Percentiles rank a stretch among this genome's conserved stretches.
Conservation (phyloP, 2,797 vertebrate genomes). For the Scolopax bukidnonensis region DNA sequence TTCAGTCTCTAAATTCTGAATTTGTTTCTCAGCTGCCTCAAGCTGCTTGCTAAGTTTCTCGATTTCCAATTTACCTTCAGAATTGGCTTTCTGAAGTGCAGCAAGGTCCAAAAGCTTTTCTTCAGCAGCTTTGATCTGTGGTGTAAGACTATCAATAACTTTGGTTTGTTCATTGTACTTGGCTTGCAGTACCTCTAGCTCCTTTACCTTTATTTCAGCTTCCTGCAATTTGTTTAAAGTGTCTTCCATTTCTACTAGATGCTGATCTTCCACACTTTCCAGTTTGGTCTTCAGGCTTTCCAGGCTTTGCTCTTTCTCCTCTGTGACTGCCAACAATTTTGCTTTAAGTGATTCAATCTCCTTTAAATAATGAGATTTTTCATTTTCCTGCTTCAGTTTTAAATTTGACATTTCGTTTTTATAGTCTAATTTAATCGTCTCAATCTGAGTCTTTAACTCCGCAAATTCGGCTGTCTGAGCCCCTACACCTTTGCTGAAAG, state of each 20-base stretch:
- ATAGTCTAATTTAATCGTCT: slow-evolving; percentile 85
- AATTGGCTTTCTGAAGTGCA: slow-evolving; percentile 81
- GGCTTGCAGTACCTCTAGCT: slow-evolving; percentile 85
- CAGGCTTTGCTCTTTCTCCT: slow-evolving; percentile 88
- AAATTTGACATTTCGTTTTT: slow-evolving; percentile 80
- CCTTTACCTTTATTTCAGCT: slow-evolving; percentile 90
- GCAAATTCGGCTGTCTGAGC: slow-evolving; percentile 83
- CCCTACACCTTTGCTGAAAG: slow-evolving; percentile 86
- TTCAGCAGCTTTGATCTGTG: slow-evolving; percentile 84
- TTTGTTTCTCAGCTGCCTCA: slow-evolving; percentile 82
- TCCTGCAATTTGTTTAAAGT: slow-evolving; percentile 91
- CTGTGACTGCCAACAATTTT: slow-evolving; percentile 76
- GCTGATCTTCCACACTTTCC: slow-evolving; percentile 91
- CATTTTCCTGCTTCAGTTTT: slow-evolving; percentile 77
- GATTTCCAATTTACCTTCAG: slow-evolving; percentile 88
- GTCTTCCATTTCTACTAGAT: slow-evolving; percentile 97
- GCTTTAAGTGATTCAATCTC: slow-evolving; percentile 81
- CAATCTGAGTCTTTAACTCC: slow-evolving; percentile 86
- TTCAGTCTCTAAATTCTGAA: slow-evolving; percentile 78
- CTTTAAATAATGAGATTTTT: slow-evolving; percentile 68
- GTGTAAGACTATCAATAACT: slow-evolving; percentile 77
- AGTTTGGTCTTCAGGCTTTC: slow-evolving; percentile 84
- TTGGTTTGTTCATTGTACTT: slow-evolving; percentile 79
- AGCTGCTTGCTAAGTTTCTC: slow-evolving; percentile 83
- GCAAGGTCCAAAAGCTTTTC: slow-evolving; percentile 84